Percentiles rank a stretch among this genome's conserved stretches.
These are phyloP conservation scores for Harpia harpyja DNA, from an alignment of 2,797 vertebrate genomes.

Conservation along the genomic window DNA sequence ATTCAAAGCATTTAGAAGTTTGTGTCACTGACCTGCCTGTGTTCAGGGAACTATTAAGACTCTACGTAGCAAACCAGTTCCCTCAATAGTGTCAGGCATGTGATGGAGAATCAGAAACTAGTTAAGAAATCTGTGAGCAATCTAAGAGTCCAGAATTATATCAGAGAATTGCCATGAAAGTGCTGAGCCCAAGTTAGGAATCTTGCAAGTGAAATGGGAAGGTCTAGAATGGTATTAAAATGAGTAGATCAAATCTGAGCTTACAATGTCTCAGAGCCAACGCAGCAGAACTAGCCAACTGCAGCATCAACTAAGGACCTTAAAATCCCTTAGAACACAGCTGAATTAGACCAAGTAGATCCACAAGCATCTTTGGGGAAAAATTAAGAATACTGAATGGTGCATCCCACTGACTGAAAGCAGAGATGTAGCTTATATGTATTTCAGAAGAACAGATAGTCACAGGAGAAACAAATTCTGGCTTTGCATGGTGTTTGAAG, in stretches of 20 bases:
- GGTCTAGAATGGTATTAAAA: neutral
- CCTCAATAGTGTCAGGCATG: neutral
- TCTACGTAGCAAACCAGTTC: neutral
- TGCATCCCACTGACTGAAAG: neutral
- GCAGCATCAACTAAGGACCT: neutral
- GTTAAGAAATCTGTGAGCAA: neutral
- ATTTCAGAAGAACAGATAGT: neutral
- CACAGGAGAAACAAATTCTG: neutral
- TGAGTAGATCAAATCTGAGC: neutral
- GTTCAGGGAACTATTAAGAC: neutral
- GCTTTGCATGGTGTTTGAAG: neutral
- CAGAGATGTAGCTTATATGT: neutral
- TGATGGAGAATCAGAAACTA: neutral
- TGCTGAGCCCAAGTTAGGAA: neutral
- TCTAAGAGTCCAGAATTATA: neutral
- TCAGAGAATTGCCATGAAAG: neutral
- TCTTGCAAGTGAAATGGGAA: neutral
- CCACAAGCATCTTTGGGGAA: neutral
- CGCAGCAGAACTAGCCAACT: neutral
- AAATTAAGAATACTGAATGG: neutral
- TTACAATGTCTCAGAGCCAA: neutral
- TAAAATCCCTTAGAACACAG: neutral
- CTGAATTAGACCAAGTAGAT: neutral
- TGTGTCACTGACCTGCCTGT: neutral
- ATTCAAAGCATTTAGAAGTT: neutral